Base-by-base conservation (phyloP, 2,888 invertebrate species). In the Cheilosia vernalis region DNA sequence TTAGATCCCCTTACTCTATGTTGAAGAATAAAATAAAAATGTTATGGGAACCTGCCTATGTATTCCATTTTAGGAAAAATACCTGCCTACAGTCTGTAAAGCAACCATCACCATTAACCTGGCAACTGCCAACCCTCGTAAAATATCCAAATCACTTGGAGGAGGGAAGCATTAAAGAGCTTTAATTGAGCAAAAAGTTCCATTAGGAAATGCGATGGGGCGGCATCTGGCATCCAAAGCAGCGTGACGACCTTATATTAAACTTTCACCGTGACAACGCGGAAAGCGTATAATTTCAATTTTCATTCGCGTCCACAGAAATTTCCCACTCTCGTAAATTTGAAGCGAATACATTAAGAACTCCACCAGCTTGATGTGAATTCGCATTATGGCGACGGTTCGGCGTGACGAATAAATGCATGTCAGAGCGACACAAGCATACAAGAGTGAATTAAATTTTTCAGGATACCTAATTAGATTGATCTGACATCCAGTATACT, bases 381-480 rank as follows among this genome's bases (percentile, higher is more conserved):
- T 30, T 30, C 30, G 30, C 30, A 30, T 30, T 30, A 30, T 30
- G 30, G 9, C 30, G 2, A 9, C 24, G 60, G n/a, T n/a, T n/a
- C n/a, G n/a, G 15, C 9, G 47, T 53, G 44, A 30, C 44, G 44
- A 55, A 61, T 37, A 19, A 47, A 47, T 44, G 24, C 10, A 49
- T 10, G 6, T 6, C 58, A 21, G 51, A 3, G 51, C 4, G 19
- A 44, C 30, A 40, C n/a, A 27, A n/a, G n/a, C n/a, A n/a, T n/a
- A n/a, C n/a, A n/a, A n/a, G 33, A 56, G 24, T 19, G 30, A 47
- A 72, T 77, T 77, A 30, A 60, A 72, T 66, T 66, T 82, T 72
- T 60, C 77, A 72, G 53, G 47, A 66, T 82, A n/a, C n/a, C n/a
- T n/a, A 77, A 82, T 77, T 77, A 63, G 40, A 82, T 82, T 47